Conservation (phyloP, 2,113 vertebrate genomes). For the Saccopteryx bilineata region DNA sequence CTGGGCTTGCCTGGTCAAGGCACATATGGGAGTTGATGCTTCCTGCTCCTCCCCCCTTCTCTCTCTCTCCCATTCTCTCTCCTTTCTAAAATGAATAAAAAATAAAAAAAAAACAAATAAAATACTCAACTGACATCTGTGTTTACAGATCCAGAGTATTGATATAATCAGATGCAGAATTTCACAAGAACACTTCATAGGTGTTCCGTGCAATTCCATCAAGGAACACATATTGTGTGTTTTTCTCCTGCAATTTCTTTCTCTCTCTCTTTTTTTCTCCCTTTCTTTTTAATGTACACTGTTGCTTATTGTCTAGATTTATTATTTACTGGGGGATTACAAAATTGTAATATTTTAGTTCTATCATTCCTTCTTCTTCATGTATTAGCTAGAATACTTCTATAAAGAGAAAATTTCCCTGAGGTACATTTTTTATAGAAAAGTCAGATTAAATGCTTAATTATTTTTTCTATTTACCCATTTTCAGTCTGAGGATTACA, state of each 20-base stretch:
- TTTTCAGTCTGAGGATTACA: not conserved
- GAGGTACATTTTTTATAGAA: not conserved
- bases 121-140: not conserved
- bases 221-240: not conserved
- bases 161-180: not conserved
- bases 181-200: not conserved
- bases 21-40: too few species aligned
- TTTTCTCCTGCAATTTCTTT: not conserved
- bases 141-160: not conserved
- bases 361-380: not conserved
- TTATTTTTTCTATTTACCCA: not conserved
- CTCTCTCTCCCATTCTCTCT: too few species aligned
- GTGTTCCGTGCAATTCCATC: not conserved
- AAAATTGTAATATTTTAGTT: not conserved
- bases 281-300: not conserved
- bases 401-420: not conserved
- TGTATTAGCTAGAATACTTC: not conserved
- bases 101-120: too few species aligned
- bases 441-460: not conserved
- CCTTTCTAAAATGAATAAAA: too few species aligned
- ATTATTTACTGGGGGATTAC: not conserved
- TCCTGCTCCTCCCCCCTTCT: too few species aligned
- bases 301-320: not conserved
- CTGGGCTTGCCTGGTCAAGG: too few species aligned
- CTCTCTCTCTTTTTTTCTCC: fast-evolving